phyloP scores from a whole-genome alignment of 2,113 vertebrate genomes.

The Peromyscus polionotus region DNA sequence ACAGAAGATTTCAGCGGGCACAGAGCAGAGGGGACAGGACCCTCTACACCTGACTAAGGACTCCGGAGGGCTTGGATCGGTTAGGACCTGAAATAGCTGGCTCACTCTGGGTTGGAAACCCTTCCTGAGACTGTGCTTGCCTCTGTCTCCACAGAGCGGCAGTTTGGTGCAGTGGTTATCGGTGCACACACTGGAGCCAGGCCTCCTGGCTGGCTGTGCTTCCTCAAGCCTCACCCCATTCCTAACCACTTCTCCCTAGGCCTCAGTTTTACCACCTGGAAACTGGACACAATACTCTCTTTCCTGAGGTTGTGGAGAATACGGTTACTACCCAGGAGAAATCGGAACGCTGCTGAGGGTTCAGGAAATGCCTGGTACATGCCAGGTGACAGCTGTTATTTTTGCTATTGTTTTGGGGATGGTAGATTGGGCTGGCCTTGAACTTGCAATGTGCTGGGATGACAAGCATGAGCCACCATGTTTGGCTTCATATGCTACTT shows the following conservation, averaged over 20 bases:
- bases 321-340: not conserved
- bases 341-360: fast-evolving
- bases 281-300: not conserved
- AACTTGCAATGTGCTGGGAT: not conserved
- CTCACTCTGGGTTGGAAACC: not conserved
- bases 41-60: not conserved
- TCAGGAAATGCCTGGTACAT: not conserved
- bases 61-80: not conserved
- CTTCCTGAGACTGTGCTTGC: not conserved
- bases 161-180: not conserved
- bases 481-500: not conserved
- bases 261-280: not conserved
- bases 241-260: not conserved
- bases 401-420: not conserved
- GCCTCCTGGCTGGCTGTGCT: not conserved
- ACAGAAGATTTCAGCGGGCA: not conserved
- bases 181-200: not conserved
- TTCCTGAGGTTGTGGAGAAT: not conserved
- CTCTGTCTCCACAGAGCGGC: not conserved
- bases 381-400: no score
- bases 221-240: not conserved
- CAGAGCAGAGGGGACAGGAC: not conserved
- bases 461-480: not conserved
- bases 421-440: not conserved
- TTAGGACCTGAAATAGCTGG: not conserved